phyloP scores from a whole-genome alignment of 2,797 vertebrate species.

The Acestrorhynchus altus region DNA sequence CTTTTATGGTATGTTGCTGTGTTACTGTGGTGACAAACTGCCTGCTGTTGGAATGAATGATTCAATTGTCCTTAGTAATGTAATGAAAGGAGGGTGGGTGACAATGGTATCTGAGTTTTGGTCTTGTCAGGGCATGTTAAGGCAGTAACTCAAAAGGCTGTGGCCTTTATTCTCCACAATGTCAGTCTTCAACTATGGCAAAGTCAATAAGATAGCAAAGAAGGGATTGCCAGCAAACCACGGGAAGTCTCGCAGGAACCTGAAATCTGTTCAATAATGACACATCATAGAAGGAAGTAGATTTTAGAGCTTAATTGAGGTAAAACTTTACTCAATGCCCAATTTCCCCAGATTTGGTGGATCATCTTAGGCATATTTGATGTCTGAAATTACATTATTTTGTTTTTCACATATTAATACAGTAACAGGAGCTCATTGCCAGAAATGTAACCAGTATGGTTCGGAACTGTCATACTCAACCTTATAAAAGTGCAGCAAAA shows the following conservation, averaged over 20 bases:
- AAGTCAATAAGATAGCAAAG: background rate
- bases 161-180: too few relatives aligned
- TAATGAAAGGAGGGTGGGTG: slow-evolving; percentile 25
- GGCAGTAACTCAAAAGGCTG: background rate
- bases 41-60: background rate
- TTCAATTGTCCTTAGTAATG: slow-evolving; percentile 32
- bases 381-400: too few relatives aligned
- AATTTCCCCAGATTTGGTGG: too few relatives aligned
- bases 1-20: slow-evolving; percentile 1
- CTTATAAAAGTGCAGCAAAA: too few relatives aligned
- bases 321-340: too few relatives aligned
- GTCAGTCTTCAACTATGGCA: too few relatives aligned
- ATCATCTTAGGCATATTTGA: background rate
- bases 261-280: background rate
- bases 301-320: background rate
- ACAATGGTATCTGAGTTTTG: slow-evolving; percentile 7
- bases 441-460: too few relatives aligned
- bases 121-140: slow-evolving; percentile 37
- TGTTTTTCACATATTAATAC: too few relatives aligned
- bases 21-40: slow-evolving; percentile 37
- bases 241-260: too few relatives aligned
- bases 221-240: too few relatives aligned
- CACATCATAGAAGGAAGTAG: background rate
- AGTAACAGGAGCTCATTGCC: too few relatives aligned
- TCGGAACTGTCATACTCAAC: too few relatives aligned